Percentiles rank a stretch among this genome's conserved stretches.
These are phyloP conservation scores for Echeneis naucrates DNA, from an alignment of 2,797 vertebrate genomes.

Conservation along the genomic window DNA sequence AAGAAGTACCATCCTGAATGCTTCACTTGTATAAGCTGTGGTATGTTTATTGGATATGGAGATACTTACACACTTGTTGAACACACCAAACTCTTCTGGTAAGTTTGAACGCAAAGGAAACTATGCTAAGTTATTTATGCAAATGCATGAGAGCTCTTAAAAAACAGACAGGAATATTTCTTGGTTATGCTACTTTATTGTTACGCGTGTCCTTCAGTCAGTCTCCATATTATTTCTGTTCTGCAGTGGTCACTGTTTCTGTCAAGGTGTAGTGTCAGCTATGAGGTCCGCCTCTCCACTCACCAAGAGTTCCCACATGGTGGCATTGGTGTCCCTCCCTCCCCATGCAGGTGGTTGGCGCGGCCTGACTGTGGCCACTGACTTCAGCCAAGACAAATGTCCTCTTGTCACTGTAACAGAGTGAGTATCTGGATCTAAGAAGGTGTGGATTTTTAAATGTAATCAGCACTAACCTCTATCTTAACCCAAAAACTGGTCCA, in stretches of 20 bases:
- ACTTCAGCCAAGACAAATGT: slow-evolving; percentile 71
- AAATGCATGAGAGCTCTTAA: not conserved
- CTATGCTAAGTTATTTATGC: not conserved
- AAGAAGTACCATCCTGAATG: slow-evolving; percentile 98
- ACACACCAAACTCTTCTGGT: slow-evolving; percentile 91
- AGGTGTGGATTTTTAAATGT: not conserved
- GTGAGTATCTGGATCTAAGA: slow-evolving; percentile 78
- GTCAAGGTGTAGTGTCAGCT: slow-evolving; percentile 85
- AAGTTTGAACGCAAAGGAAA: slow-evolving; percentile 16
- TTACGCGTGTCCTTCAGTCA: not conserved
- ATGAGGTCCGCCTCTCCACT: slow-evolving; percentile 81
- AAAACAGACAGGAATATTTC: not conserved
- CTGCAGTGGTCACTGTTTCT: slow-evolving; percentile 91
- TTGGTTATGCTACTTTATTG: not conserved
- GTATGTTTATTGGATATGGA: slow-evolving; percentile 92
- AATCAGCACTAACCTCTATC: not conserved
- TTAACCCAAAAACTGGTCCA: not conserved
- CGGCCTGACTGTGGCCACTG: slow-evolving; percentile 88
- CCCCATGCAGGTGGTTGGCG: slow-evolving; percentile 84
- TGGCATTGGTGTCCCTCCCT: slow-evolving; percentile 94
- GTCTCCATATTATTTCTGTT: slow-evolving; percentile 2
- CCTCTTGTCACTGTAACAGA: slow-evolving; percentile 86
- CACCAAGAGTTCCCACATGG: slow-evolving; percentile 90
- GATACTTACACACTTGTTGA: slow-evolving; percentile 94
- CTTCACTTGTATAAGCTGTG: slow-evolving; percentile 92